A percentile compares a stretch with the other conserved stretches of the same genome.
phyloP scores from a whole-genome alignment of 2,113 vertebrate species.

The Sylvilagus bachmani region DNA sequence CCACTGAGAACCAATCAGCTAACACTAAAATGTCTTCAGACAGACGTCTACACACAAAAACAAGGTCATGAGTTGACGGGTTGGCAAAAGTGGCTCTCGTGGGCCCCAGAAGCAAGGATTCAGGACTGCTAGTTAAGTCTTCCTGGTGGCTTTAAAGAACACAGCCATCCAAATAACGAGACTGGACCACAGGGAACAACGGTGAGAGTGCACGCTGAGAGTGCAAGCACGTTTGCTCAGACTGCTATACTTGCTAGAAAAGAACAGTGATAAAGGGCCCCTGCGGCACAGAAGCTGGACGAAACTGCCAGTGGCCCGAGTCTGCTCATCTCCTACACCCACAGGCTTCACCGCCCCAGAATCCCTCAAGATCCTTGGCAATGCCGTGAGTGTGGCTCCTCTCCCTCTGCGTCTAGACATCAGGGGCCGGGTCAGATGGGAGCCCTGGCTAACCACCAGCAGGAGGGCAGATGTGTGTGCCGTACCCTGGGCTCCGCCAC shows the following conservation, averaged over 20 bases:
- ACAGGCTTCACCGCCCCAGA: neutral
- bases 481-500: slow-evolving; percentile 94
- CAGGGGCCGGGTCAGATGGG: neutral
- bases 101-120: neutral
- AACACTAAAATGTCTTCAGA: neutral
- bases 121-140: neutral
- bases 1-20: neutral
- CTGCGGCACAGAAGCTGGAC: neutral
- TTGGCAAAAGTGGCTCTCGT: neutral
- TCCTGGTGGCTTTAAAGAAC: neutral
- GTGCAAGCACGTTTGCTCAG: neutral
- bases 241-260: neutral
- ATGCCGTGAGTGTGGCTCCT: neutral
- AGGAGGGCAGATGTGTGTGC: neutral
- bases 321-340: neutral
- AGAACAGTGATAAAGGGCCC: neutral
- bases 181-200: neutral
- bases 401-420: neutral
- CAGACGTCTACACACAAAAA: neutral
- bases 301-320: neutral
- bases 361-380: neutral
- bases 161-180: neutral
- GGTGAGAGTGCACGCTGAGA: neutral
- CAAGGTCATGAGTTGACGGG: neutral
- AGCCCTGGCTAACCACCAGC: neutral